Evolutionary conservation across 2,113 vertebrate species (phyloP), one percentile per base, ranked within the genome.

Genomic region (Nesogale talazaci): DNA sequence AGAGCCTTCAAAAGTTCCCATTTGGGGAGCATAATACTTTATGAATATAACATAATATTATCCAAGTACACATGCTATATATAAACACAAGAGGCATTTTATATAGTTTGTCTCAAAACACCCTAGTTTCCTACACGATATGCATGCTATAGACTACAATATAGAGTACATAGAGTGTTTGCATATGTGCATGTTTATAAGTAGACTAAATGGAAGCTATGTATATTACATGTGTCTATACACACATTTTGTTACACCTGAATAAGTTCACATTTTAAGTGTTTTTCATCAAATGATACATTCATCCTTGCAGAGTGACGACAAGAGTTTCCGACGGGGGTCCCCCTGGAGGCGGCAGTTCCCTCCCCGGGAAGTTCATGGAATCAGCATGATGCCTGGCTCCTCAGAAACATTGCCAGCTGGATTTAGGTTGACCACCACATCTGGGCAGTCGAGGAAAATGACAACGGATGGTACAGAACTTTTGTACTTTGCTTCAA

Each of bases 361-460:
- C 91, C 99, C 99, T 15, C 99, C 99, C 0, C 98, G 99, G 0
- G 99, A 99, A 96, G 98, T 99, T 1, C 99, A 99, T 0, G 99
- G 99, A 93, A 99, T 99, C 98, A 99, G 99, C 96, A 99, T 99
- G 99, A 99, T 99, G 99, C 99, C 99, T 0, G 99, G 99, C 4
- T 99, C 99, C 0, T 99, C 99, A 0, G 99, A 99, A 98, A 99
- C 99, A 2, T 98, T 99, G 94, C 99, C 99, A 0, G 99, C 99
- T 0, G 99, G 99, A 5, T 99, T 99, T 97, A 98, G 99, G 63
- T 98, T 99, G 96, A 99, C 99, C 88, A 98, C 99, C 34, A 99
- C 99, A 0, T 99, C 99, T 0, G 99, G 99, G 52, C 99, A 99
- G 96, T 99, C 99, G 0, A 98, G 99, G 56, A 99, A 99, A 98